Base-by-base conservation (phyloP, 2,888 invertebrate genomes). In the Pseudoips prasinana region DNA sequence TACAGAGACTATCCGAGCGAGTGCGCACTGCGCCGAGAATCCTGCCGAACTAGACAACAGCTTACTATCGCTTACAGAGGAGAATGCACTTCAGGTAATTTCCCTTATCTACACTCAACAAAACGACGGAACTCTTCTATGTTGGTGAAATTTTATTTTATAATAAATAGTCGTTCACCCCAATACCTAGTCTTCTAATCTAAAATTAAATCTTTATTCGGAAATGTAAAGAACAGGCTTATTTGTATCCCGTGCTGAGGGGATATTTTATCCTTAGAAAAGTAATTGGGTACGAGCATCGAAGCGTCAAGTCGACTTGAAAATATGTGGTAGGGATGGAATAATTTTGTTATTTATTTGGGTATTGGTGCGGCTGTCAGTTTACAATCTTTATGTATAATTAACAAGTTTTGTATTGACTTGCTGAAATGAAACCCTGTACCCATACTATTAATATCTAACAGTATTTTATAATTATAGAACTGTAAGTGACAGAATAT, bases 1-100 rank as follows among this genome's bases (percentile, higher is more conserved):
- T 94, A 93, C 48, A 92, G 92, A 73, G 95, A 95, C 36, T 95
- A 95, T 68, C 90, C 93, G 28, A 96, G 95, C 68, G 94, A 95
- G 64, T 97, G 97, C 66, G 92, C 93, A 39, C 89, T 96, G 49
- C 90, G 93, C 33, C 92, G 94, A 59, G 93, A 95, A 64, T 94
- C 95, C 1, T 97, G 97, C 80, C 90, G 93, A 33, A 90, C 92
- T 10, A 82, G 94, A 58, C 92, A 93, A 58, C 92, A 92, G 46
- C 90, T 96, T 18, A 91, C 94, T 43, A 94, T 95, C 47, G 93
- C 95, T 52, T 95, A 95, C 82, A 90, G 92, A 47, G 96, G 96
- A 45, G 93, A 94, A 72, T 97, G 97, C 80, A 92, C 92, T 63
- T 93, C 94, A 73, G 95, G 95, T 95, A 77, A 73, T 57, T 46